Percentiles rank a stretch among this genome's conserved stretches.
Conservation (phyloP, 1,140 invertebrate genomes). For the Thaumetopoea pityocampa region DNA sequence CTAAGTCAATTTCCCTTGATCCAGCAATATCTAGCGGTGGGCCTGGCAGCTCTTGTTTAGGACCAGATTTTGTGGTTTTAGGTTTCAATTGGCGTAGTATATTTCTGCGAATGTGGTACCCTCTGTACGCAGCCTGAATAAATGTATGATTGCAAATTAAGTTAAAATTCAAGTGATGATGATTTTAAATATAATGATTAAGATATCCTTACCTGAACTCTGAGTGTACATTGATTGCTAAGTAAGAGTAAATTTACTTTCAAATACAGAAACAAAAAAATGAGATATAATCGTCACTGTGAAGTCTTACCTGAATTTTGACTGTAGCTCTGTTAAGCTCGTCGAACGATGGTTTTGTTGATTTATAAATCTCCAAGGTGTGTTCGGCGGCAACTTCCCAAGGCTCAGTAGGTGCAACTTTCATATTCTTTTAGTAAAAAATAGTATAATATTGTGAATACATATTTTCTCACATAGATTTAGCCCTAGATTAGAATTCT, state of each 20-base stretch:
- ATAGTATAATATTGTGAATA: too few species aligned
- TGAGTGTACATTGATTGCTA: too few species aligned
- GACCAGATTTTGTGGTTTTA: constrained; percentile 28
- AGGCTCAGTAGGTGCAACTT: constrained; percentile 35
- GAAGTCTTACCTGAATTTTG: constrained; percentile 50
- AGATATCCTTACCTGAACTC: too few species aligned
- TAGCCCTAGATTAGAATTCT: too few species aligned
- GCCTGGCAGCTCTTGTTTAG: constrained; percentile 38
- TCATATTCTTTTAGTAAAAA: constrained; percentile 27
- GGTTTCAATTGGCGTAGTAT: constrained; percentile 42
- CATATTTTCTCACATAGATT: too few species aligned
- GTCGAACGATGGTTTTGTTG: constrained; percentile 49
- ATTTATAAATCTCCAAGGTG: constrained; percentile 55
- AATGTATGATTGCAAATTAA: not conserved
- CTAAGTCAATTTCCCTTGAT: constrained; percentile 51
- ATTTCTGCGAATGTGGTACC: constrained; percentile 52
- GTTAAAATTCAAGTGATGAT: not conserved
- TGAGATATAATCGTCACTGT: not conserved
- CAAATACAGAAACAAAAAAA: not conserved
- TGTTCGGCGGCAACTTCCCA: constrained; percentile 59
- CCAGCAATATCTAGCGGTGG: constrained; percentile 44
- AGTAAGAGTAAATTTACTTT: too few species aligned
- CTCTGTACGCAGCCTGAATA: constrained; percentile 58
- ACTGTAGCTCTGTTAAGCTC: constrained; percentile 50
- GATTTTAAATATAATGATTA: too few species aligned